Percentiles rank a stretch among this genome's conserved stretches.
phyloP scores from a whole-genome alignment of 2,797 vertebrate genomes.

The Cetoscarus ocellatus region DNA sequence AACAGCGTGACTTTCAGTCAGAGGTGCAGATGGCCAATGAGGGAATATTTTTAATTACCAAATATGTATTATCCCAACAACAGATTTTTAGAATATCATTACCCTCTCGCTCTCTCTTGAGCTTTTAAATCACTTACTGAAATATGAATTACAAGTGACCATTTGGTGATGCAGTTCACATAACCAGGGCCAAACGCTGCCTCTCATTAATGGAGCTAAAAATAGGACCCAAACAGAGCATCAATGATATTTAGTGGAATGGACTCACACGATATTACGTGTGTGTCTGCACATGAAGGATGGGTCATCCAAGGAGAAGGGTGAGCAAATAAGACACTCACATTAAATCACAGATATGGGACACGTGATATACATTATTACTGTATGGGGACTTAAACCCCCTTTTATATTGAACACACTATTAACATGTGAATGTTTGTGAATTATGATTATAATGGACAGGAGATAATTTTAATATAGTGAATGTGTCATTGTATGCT shows the following conservation, averaged over 20 bases:
- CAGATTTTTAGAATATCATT: conserved; percentile 33
- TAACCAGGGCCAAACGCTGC: conserved; percentile 37
- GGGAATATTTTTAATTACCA: conserved; percentile 27
- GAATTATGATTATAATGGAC: too few species aligned
- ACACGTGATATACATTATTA: background rate
- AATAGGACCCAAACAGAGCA: conserved; percentile 30
- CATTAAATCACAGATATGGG: too few species aligned
- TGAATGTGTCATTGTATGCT: too few species aligned
- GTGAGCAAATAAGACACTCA: background rate
- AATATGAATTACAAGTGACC: conserved; percentile 47
- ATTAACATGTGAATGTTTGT: too few species aligned
- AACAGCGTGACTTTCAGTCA: background rate
- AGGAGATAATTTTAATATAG: too few species aligned
- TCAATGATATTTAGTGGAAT: conserved; percentile 2
- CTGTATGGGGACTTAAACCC: too few species aligned
- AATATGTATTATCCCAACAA: conserved; percentile 22
- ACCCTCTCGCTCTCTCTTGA: conserved; percentile 11
- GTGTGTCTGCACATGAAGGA: conserved; percentile 2
- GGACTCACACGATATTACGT: background rate
- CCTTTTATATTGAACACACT: too few species aligned
- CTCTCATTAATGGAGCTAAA: conserved; percentile 47
- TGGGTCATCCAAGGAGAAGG: background rate
- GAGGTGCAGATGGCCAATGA: conserved; percentile 13
- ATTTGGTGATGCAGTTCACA: conserved; percentile 52
- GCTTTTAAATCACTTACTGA: conserved; percentile 49